phyloP scores from a whole-genome alignment of 2,797 vertebrate genomes.

The Emydoidea blandingii region DNA sequence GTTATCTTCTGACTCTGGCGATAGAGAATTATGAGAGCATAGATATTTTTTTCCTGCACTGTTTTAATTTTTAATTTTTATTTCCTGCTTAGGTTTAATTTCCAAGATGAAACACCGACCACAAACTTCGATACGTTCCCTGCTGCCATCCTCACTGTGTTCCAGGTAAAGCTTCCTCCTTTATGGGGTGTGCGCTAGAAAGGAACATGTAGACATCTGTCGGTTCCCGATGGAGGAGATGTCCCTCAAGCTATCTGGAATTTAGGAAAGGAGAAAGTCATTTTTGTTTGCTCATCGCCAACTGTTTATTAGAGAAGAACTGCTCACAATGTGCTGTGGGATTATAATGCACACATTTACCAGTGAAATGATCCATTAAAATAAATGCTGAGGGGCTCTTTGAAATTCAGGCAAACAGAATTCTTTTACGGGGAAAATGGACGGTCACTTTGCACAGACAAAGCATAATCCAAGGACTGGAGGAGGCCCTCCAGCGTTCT shows the following conservation, averaged over 20 bases:
- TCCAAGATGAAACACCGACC: constrained; percentile 94
- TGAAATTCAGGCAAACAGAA: neutral
- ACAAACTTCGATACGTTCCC: constrained; percentile 98
- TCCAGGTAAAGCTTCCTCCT: constrained; percentile 87
- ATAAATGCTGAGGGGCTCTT: neutral
- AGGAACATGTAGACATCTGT: neutral
- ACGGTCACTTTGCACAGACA: neutral
- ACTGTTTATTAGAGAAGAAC: neutral
- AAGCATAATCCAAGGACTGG: rapidly evolving
- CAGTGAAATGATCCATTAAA: neutral
- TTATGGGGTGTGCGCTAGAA: neutral
- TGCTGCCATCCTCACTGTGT: constrained; percentile 96
- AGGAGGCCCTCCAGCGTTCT: rapidly evolving
- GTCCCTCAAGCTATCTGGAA: rapidly evolving
- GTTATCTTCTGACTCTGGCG: neutral
- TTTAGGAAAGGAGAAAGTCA: neutral
- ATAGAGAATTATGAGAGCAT: rapidly evolving
- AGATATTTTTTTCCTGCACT: neutral
- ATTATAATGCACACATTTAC: neutral
- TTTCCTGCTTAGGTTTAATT: constrained; percentile 90
- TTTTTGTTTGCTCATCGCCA: rapidly evolving
- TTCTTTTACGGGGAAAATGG: neutral
- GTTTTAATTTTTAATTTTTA: neutral
- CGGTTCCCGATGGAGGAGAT: neutral
- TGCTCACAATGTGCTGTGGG: neutral